Conservation (phyloP, 2,797 vertebrate genomes). For the Scyliorhinus canicula region DNA sequence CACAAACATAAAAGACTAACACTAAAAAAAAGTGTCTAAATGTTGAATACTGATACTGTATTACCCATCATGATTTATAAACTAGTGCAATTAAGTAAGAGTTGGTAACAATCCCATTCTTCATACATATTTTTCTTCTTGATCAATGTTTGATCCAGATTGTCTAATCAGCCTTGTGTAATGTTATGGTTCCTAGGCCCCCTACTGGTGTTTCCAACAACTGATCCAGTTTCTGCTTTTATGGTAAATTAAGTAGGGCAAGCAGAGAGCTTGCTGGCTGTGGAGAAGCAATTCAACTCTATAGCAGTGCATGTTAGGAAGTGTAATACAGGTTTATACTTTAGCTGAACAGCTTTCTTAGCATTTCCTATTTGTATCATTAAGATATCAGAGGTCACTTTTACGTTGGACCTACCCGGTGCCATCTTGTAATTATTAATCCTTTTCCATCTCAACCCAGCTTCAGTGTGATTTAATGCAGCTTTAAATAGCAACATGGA, state of each 20-base stretch:
- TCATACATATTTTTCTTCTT: neutral
- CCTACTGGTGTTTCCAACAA: conserved; percentile 2
- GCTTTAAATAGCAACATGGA: neutral
- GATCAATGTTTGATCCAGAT: neutral
- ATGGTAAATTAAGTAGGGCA: conserved; percentile 13
- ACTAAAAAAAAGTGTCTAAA: neutral
- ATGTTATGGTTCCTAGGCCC: neutral
- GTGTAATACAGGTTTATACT: neutral
- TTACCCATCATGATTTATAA: neutral
- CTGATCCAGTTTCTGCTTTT: neutral
- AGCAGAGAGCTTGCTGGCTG: conserved; percentile 1
- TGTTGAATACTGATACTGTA: neutral
- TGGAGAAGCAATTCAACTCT: neutral
- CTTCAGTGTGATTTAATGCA: neutral
- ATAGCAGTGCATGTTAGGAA: neutral
- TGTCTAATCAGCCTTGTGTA: neutral
- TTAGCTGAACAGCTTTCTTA: neutral
- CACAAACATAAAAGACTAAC: neutral
- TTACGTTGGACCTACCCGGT: neutral
- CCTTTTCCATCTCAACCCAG: neutral
- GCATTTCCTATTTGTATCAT: neutral
- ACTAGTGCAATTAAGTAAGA: neutral
- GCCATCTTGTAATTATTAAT: neutral
- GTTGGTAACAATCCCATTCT: neutral
- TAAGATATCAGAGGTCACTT: neutral